phyloP scores from a whole-genome alignment of 2,888 invertebrate genomes.

The Amblyjoppa fuscipennis region DNA sequence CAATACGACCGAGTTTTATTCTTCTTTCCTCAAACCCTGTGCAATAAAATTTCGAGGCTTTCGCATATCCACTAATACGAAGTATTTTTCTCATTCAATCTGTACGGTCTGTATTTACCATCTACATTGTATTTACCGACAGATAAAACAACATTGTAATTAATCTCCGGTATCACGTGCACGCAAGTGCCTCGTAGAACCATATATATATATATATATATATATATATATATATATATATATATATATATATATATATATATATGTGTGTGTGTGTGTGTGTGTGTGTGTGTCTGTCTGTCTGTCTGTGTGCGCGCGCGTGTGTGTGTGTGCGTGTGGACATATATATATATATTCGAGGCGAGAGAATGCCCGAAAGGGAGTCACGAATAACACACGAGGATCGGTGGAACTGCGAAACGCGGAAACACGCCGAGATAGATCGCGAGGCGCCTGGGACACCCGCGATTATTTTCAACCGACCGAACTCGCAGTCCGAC shows the following conservation, averaged over 20 bases:
- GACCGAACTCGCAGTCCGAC: slow-evolving; percentile 59
- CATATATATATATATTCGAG: neutral
- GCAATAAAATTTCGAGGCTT: neutral
- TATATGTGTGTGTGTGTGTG: too few relatives aligned
- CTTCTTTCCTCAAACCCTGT: slow-evolving; percentile 12
- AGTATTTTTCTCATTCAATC: neutral
- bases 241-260: too few relatives aligned
- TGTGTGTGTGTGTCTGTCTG: too few relatives aligned
- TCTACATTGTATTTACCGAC: neutral
- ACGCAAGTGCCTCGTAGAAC: neutral
- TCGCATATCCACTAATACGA: neutral
- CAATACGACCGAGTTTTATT: neutral
- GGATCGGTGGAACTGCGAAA: slow-evolving; percentile 56
- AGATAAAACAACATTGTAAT: neutral
- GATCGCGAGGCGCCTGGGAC: slow-evolving; percentile 59
- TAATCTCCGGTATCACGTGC: neutral
- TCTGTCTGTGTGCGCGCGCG: too few relatives aligned
- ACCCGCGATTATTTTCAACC: slow-evolving; percentile 73
- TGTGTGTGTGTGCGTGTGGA: too few relatives aligned
- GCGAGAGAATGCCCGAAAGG: neutral
- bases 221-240: neutral
- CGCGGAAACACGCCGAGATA: slow-evolving; percentile 63
- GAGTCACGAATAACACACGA: slow-evolving; percentile 23
- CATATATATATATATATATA: neutral
- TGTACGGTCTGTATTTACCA: neutral